These are phyloP conservation scores for Lutjanus argentimaculatus DNA, from an alignment of 2,797 vertebrate genomes.

Conservation along the genomic window DNA sequence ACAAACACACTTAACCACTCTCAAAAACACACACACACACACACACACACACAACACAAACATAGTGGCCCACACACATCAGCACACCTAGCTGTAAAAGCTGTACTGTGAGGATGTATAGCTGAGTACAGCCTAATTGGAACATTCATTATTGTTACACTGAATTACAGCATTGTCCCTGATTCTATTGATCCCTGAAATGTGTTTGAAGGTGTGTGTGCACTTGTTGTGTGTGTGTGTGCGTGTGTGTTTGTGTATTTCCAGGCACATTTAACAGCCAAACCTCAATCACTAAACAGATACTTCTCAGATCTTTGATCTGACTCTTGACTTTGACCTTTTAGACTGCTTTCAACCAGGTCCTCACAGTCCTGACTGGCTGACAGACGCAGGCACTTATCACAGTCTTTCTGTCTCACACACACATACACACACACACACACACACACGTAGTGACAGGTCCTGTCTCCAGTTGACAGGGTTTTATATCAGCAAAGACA, in stretches of 20 bases:
- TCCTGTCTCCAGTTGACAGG: slow-evolving; percentile 78
- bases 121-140: slow-evolving; percentile 64
- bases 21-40: slow-evolving; percentile 14
- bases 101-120: slow-evolving; percentile 45
- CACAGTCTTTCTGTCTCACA: slow-evolving; percentile 35
- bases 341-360: slow-evolving; percentile 74
- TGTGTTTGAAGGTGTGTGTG: slow-evolving; percentile 22
- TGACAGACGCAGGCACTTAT: slow-evolving; percentile 68
- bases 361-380: slow-evolving; percentile 54
- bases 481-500: slow-evolving; percentile 82
- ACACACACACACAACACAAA: slow-evolving; percentile 10
- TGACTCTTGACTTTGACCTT: slow-evolving; percentile 77
- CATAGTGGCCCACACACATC: neutral
- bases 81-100: slow-evolving; percentile 21
- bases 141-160: slow-evolving; percentile 69
- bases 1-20: slow-evolving; percentile 37
- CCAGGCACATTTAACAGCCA: slow-evolving; percentile 30
- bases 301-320: slow-evolving; percentile 55
- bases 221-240: neutral
- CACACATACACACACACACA: slow-evolving; percentile 38
- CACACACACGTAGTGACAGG: slow-evolving; percentile 60
- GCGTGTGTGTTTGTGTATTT: slow-evolving; percentile 10
- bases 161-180: slow-evolving; percentile 70
- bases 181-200: slow-evolving; percentile 64
- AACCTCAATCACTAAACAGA: slow-evolving; percentile 57